Conservation (phyloP, 1,140 invertebrate species). For the Acromyrmex heyeri region DNA sequence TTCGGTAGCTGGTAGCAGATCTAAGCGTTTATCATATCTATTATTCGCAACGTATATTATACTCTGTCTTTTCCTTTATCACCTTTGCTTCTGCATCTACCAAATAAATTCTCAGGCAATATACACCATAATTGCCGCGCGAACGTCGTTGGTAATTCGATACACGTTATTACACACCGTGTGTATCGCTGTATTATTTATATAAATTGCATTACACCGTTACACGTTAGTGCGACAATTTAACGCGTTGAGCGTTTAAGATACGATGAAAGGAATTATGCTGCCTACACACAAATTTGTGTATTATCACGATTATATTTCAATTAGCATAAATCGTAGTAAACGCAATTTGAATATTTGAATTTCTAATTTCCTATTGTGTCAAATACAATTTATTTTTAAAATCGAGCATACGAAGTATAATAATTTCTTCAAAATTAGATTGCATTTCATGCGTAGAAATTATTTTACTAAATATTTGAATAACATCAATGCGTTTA, state of each 20-base stretch:
- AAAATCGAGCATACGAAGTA: neutral
- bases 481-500: neutral
- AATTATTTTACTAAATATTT: neutral
- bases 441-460: neutral
- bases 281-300: neutral
- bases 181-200: constrained; percentile 20
- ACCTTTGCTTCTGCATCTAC: neutral
- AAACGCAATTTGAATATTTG: neutral
- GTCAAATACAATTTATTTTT: neutral
- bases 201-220: constrained; percentile 33
- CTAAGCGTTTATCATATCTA: constrained; percentile 28
- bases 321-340: neutral
- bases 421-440: neutral
- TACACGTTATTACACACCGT: neutral
- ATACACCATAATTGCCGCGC: constrained; percentile 8
- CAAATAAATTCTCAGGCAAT: constrained; percentile 28
- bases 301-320: neutral
- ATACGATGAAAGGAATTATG: neutral
- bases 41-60: neutral
- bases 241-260: neutral
- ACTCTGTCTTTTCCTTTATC: too few species aligned
- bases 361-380: neutral
- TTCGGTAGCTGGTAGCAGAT: constrained; percentile 14
- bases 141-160: constrained; percentile 15
- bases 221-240: constrained; percentile 28